Evolutionary conservation across 1,140 invertebrate species (phyloP), one percentile per base, ranked within the genome.

Genomic region (Euschistus heros): DNA sequence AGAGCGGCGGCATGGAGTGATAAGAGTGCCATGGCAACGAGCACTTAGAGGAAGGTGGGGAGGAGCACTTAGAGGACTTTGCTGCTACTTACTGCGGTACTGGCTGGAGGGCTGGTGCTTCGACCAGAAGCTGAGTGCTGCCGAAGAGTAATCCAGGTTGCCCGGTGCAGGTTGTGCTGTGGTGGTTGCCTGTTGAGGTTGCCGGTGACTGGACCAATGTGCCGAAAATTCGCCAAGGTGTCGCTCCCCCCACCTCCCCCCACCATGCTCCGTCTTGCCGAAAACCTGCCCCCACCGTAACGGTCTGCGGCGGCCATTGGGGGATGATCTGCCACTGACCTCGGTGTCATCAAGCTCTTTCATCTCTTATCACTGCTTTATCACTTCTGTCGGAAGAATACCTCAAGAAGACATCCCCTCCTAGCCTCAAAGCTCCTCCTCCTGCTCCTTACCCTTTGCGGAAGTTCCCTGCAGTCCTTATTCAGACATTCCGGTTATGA

Each of bases 81-180:
- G 57, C 57, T 30, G 24, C 33, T n/a, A 64, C 63, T 64, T 64
- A 64, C 63, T 64, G 63, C 63, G 63, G 54, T 64, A 64, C 44
- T 50, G 63, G 18, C 18, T 18, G 17, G 63, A 46, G 47, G 47
- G 63, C 63, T 64, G 63, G 26, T 50, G 62, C 50, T 64, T 64
- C 26, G 63, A 47, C 63, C 63, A 64, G 52, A 64, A 52, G 46
- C 63, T 33, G 46, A 64, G 63, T 18, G 63, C 63, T 27, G 63
- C 63, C 17, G 63, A 24, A 15, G 63, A 54, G 63, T 64, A 64
- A 46, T 64, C 63, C 63, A 64, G 63, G 47, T 22, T 64, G 60
- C 33, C 33, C 18, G 60, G 18, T 27, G 47, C 27, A 24, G 37
- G 50, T 46, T 63, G 7, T 4, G 14, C 46, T 46, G 18, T 46